Percentiles rank a stretch among this genome's conserved stretches.
Conservation (phyloP, 2,888 invertebrate genomes). For the Pseudanteris insignis region DNA sequence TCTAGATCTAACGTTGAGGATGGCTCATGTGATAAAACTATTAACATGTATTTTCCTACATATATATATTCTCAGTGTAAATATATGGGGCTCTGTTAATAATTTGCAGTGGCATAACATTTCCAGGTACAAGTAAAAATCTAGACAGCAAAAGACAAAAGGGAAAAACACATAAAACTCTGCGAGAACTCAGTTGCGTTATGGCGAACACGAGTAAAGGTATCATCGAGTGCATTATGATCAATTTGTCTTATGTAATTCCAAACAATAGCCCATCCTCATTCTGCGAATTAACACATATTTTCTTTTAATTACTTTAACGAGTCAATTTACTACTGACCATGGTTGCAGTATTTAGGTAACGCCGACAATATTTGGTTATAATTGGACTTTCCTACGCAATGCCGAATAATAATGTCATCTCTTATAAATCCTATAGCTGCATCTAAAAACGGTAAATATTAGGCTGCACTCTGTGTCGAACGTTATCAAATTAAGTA, state of each 20-base stretch:
- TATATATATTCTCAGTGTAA: conserved; percentile 28
- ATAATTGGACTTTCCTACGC: conserved; percentile 36
- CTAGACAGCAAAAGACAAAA: conserved; percentile 68
- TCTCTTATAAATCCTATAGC: conserved; percentile 39
- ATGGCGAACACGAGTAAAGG: conserved; percentile 69
- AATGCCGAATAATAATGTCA: conserved; percentile 37
- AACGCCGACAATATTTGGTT: conserved; percentile 33
- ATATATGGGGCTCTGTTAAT: conserved; percentile 52
- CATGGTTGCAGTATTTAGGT: conserved; percentile 52
- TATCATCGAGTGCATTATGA: conserved; percentile 63
- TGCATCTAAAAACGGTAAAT: conserved; percentile 37
- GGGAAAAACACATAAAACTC: conserved; percentile 70
- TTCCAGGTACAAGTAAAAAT: conserved; percentile 67
- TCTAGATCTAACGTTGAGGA: conserved; percentile 8
- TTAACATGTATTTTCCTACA: conserved; percentile 43
- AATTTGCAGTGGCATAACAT: conserved; percentile 57
- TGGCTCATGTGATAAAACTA: conserved; percentile 6
- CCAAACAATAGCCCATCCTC: conserved; percentile 19
- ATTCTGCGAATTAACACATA: conserved; percentile 41
- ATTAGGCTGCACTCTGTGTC: conserved; percentile 34
- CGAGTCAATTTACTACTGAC: conserved; percentile 42
- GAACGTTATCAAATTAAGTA: conserved; percentile 18
- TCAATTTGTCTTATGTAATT: conserved; percentile 27
- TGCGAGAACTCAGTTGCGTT: conserved; percentile 74
- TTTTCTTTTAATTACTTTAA: conserved; percentile 30